These are phyloP conservation scores for Thalassarche chlororhynchos DNA, from an alignment of 2,113 vertebrate genomes.

Conservation along the genomic window DNA sequence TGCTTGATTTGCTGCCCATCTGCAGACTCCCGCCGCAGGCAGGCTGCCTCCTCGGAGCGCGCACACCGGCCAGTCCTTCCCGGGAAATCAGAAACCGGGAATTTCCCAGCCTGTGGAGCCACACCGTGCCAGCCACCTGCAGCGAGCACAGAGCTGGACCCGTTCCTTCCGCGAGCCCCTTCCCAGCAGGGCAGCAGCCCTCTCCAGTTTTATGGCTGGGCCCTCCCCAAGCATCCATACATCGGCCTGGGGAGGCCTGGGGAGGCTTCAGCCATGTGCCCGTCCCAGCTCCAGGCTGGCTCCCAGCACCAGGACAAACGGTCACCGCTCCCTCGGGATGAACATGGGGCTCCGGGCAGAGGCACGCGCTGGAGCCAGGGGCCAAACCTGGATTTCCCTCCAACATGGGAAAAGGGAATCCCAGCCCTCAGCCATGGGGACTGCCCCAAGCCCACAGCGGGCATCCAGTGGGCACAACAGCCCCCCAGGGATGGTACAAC, in stretches of 20 bases:
- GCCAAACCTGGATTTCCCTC: not conserved
- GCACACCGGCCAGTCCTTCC: not conserved
- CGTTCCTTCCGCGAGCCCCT: not conserved
- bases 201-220: no score
- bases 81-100: not conserved
- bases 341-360: not conserved
- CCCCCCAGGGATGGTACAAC: accelerated
- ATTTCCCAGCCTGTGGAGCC: not conserved
- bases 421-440: not conserved
- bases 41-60: accelerated
- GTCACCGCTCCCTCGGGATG: not conserved
- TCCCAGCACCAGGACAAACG: accelerated
- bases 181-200: not conserved
- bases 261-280: accelerated
- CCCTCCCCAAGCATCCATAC: not conserved
- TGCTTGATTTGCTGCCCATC: not conserved
- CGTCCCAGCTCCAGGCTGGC: not conserved
- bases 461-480: not conserved
- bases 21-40: not conserved
- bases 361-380: accelerated
- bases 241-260: accelerated
- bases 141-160: not conserved
- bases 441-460: accelerated
- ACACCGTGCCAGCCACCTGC: accelerated
- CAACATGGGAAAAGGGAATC: not conserved